Base-by-base conservation (phyloP, 2,797 vertebrate genomes). In the Pseudotriccus pelzelni region DNA sequence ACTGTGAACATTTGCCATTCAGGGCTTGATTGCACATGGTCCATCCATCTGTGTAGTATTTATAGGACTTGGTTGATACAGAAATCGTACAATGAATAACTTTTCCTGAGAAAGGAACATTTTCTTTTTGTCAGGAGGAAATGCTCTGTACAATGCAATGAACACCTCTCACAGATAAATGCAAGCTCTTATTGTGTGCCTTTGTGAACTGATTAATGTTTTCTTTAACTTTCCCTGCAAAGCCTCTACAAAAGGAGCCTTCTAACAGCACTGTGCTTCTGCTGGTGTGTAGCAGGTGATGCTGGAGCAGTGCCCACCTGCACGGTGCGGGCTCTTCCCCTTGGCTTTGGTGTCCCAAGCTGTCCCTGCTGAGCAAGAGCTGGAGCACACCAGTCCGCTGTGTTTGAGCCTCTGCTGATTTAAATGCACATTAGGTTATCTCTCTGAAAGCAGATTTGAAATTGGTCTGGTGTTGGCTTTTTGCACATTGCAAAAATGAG, bases 1-100 rank as follows among this genome's bases (percentile, higher is more conserved):
- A 44, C 80, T 64, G 52, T 85, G 91, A 96, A 87, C 49, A 53
- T 83, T 91, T 88, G 70, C 81, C 59, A 63, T 93, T 93, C 78
- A 64, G 89, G 58, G 63, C 78, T 83, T 81, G 86, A 68, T 58
- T 80, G 69, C 70, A 80, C 56, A 6, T 67, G 63, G 68, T 59
- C 53, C 43, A 25, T 69, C 79, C 50, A 39, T 89, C 87, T 92
- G 79, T 30, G 36, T n/a, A 4, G 66, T 84, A 55, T 90, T 92
- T 94, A 28, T 53, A 86, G 66, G 58, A 32, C 39, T 84, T 72
- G 4, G 46, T 41, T 44, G 72, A 58, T 87, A 72, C 49, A 56
- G 70, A 74, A 88, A 79, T 81, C 3, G 0, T 37, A 27, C 49
- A 32, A 14, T 34, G 78, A 89, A 32, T 77, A 76, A 72, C 36